Percentiles rank a stretch among this genome's conserved stretches.
These are phyloP conservation scores for Hippopotamyrus pictus DNA, from an alignment of 2,797 vertebrate genomes.

Conservation along the genomic window DNA sequence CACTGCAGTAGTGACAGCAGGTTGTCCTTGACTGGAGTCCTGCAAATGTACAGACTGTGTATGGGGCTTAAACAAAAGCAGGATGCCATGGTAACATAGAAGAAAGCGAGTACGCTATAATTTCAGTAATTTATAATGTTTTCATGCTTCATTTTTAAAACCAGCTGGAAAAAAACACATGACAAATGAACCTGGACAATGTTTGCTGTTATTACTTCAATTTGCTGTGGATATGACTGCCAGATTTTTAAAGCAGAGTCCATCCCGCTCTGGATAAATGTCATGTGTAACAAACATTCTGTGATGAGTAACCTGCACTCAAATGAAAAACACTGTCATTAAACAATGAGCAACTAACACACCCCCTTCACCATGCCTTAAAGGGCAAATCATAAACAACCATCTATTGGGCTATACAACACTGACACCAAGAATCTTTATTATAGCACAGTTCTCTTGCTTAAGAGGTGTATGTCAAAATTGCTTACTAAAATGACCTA, in stretches of 20 bases:
- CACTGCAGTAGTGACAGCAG: not conserved
- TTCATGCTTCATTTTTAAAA: not conserved
- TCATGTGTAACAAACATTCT: not conserved
- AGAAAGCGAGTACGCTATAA: too few species aligned
- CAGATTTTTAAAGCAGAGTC: not conserved
- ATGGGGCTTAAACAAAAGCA: not conserved
- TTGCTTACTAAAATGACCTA: not conserved
- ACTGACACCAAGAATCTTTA: not conserved
- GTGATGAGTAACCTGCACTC: not conserved
- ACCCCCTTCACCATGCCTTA: not conserved
- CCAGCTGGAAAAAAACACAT: not conserved
- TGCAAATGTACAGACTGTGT: not conserved
- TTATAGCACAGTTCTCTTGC: not conserved
- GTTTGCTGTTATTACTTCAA: not conserved
- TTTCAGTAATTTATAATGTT: not conserved
- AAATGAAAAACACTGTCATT: constrained; percentile 1
- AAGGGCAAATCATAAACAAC: not conserved
- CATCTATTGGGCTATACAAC: not conserved
- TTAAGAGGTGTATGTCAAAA: not conserved
- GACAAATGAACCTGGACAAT: not conserved
- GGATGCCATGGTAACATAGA: not conserved
- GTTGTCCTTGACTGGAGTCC: not conserved
- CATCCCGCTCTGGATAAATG: too few species aligned
- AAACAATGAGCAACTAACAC: not conserved
- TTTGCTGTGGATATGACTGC: not conserved